Conservation (phyloP, 2,888 invertebrate species). For the Orthonevra nobilis region DNA sequence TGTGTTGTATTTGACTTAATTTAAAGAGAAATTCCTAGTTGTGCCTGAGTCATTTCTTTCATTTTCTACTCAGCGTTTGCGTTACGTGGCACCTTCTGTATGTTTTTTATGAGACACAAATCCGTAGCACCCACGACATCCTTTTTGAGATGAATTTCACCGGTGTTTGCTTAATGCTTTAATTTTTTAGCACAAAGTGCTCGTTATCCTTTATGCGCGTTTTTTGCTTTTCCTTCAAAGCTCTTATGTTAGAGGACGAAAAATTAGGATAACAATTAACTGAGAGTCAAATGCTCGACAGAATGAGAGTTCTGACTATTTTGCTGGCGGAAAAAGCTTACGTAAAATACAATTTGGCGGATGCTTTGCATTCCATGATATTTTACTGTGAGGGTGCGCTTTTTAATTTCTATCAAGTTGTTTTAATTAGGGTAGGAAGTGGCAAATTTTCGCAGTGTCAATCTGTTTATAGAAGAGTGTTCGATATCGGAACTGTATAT, state of each 20-base stretch:
- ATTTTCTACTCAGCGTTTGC: constrained; percentile 4
- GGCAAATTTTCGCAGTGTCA: no score
- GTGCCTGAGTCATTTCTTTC: constrained; percentile 23
- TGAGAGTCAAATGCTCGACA: constrained; percentile 42
- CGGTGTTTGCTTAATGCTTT: constrained; percentile 51
- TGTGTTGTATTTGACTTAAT: constrained; percentile 68
- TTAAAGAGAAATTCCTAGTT: constrained; percentile 61
- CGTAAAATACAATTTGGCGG: no score
- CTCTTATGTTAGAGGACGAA: neutral
- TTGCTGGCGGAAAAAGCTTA: no score
- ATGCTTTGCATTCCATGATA: no score
- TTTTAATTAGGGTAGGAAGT: no score
- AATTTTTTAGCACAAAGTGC: constrained; percentile 11
- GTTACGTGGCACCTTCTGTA: neutral
- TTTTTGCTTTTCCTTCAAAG: neutral
- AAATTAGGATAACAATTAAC: constrained; percentile 65
- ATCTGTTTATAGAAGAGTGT: no score
- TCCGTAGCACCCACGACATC: no score
- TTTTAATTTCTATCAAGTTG: no score
- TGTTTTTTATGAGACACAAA: constrained; percentile 56
- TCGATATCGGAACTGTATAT: no score
- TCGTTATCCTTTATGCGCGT: constrained; percentile 27
- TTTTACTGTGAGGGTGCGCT: no score
- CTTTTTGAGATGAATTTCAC: constrained; percentile 27
- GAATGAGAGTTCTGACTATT: constrained; percentile 5